Evolutionary conservation across 2,888 invertebrate genomes (phyloP).

Genomic region (Caenorhabditis sp.): DNA sequence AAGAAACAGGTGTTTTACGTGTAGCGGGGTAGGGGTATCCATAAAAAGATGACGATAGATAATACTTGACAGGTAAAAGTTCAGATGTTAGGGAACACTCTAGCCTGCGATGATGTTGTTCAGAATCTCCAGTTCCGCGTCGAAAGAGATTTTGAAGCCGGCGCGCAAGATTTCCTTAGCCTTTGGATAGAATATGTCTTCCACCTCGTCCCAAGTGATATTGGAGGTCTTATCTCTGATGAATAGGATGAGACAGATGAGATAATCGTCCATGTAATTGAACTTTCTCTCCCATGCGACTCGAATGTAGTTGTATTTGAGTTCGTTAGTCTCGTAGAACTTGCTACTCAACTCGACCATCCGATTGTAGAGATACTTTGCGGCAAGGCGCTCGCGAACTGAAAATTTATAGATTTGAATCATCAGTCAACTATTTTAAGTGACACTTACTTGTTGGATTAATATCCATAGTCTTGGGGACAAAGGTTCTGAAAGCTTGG

Average conservation of each 20-base stretch:
- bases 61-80: no score
- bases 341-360: slow-evolving; percentile 5
- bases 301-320: slow-evolving; percentile 35
- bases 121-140: neutral
- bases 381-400: slow-evolving; percentile 40
- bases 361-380: slow-evolving; percentile 10
- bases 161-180: slow-evolving; percentile 17
- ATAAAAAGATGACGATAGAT: no score
- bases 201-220: slow-evolving; percentile 37
- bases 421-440: neutral
- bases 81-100: neutral
- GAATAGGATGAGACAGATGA: slow-evolving; percentile 39
- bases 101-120: neutral
- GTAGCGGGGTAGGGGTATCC: no score
- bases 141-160: neutral
- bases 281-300: slow-evolving; percentile 41
- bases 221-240: slow-evolving; percentile 39
- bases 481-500: slow-evolving; percentile 29
- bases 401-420: neutral
- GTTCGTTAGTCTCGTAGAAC: neutral
- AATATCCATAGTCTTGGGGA: slow-evolving; percentile 17
- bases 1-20: no score
- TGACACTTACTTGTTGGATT: slow-evolving; percentile 7
- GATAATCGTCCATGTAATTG: slow-evolving; percentile 41
- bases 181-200: slow-evolving; percentile 24